Percentiles rank a stretch among this genome's conserved stretches.
These are phyloP conservation scores for Gymnocephalus cernua DNA, from an alignment of 2,113 vertebrate species.

Conservation along the genomic window DNA sequence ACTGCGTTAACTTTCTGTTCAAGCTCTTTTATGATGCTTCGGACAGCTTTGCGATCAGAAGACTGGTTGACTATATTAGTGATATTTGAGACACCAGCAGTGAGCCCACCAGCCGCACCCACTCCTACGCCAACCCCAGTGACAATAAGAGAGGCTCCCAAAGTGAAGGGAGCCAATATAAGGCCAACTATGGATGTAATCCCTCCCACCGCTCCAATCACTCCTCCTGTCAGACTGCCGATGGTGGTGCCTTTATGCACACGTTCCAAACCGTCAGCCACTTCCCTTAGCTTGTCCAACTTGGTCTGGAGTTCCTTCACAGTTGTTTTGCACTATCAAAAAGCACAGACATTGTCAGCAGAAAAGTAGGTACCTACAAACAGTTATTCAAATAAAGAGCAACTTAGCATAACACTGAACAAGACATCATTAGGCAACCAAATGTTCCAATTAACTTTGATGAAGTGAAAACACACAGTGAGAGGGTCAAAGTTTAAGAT, in stretches of 20 bases:
- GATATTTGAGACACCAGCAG: conserved; percentile 64
- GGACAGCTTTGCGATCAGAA: conserved; percentile 43
- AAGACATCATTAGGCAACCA: too few species aligned
- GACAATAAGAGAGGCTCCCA: conserved; percentile 45
- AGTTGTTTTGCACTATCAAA: conserved; percentile 2
- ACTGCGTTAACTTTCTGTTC: conserved; percentile 36
- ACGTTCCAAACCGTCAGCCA: conserved; percentile 28
- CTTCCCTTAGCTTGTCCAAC: not conserved
- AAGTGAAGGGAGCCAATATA: conserved; percentile 34
- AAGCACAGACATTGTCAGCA: not conserved
- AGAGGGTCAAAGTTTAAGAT: too few species aligned
- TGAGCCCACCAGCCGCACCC: not conserved
- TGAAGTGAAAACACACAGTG: too few species aligned
- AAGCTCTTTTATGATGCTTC: conserved; percentile 46
- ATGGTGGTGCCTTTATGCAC: conserved; percentile 5
- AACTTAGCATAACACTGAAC: not conserved
- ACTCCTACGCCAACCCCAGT: conserved; percentile 32
- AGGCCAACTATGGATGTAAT: conserved; percentile 39
- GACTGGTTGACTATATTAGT: conserved; percentile 69
- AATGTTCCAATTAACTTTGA: too few species aligned
- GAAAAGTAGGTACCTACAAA: not conserved
- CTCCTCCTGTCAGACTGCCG: conserved; percentile 29
- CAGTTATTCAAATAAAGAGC: not conserved
- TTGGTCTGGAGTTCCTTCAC: not conserved
- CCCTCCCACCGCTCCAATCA: conserved; percentile 36